Conservation (phyloP, 2,888 invertebrate species). For the Caenorhabditis wallacei region DNA sequence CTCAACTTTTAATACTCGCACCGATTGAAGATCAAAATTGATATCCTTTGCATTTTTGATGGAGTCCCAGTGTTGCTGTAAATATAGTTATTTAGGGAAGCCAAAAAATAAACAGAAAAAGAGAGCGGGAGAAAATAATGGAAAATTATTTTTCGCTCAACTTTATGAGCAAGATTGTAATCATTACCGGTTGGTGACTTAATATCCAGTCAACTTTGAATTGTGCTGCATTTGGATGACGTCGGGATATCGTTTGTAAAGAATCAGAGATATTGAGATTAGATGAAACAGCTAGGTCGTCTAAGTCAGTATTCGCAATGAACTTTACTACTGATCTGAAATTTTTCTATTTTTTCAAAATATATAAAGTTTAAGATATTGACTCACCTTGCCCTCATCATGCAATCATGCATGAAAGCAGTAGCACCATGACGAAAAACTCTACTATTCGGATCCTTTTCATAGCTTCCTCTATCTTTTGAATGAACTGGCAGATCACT, state of each 20-base stretch:
- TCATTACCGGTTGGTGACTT: slow-evolving; percentile 61
- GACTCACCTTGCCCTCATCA: slow-evolving; percentile 62
- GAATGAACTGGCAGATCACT: slow-evolving; percentile 67
- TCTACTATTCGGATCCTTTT: slow-evolving; percentile 63
- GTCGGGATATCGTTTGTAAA: slow-evolving; percentile 35
- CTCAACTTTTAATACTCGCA: slow-evolving; percentile 45
- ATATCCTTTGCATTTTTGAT: slow-evolving; percentile 45
- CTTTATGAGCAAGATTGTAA: too few relatives aligned
- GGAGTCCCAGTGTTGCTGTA: slow-evolving; percentile 65
- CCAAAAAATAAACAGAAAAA: too few relatives aligned
- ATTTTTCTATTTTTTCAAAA: not conserved
- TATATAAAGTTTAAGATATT: not conserved
- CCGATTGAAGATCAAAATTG: slow-evolving; percentile 46
- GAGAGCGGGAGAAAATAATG: too few relatives aligned
- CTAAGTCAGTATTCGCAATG: slow-evolving; percentile 69
- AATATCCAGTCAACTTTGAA: slow-evolving; percentile 66
- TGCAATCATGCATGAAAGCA: slow-evolving; percentile 70
- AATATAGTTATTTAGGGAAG: not conserved
- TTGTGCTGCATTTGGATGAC: slow-evolving; percentile 63
- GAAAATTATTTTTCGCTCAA: too few relatives aligned
- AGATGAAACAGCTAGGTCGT: slow-evolving; percentile 62
- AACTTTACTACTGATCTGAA: slow-evolving; percentile 66
- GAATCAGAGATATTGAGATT: slow-evolving; percentile 41
- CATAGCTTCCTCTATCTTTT: slow-evolving; percentile 55
- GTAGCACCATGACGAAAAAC: slow-evolving; percentile 66